These are phyloP conservation scores for Entomobrya proxima DNA, from an alignment of 2,888 invertebrate genomes.

Conservation along the genomic window DNA sequence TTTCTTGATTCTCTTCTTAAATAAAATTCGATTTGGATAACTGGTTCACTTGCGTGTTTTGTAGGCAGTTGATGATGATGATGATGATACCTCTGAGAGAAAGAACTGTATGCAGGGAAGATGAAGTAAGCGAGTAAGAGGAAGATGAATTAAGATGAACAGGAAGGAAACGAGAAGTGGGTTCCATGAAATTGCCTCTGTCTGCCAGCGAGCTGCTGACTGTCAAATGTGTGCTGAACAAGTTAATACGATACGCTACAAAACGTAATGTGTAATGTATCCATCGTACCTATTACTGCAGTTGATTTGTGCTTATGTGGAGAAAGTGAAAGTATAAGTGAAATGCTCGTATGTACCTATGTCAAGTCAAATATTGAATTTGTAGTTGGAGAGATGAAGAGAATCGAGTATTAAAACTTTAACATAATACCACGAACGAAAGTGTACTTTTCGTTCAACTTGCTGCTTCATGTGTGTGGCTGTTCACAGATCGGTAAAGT, in stretches of 20 bases:
- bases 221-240: not conserved
- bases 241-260: not conserved
- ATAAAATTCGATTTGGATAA: slow-evolving; percentile 25
- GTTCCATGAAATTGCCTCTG: slow-evolving; percentile 3
- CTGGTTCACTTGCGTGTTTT: not conserved
- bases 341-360: not conserved
- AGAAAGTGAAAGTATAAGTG: not conserved
- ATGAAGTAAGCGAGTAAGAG: not conserved
- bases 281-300: not conserved
- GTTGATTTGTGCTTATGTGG: not conserved
- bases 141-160: slow-evolving; percentile 29
- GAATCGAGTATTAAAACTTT: not conserved
- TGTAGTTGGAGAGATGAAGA: not conserved
- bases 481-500: too few relatives aligned
- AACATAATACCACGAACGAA: not conserved
- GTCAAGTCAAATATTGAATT: not conserved
- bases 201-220: not conserved
- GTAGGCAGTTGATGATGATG: slow-evolving; percentile 6
- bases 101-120: too few relatives aligned
- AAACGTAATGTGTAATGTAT: not conserved
- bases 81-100: not conserved
- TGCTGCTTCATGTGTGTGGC: not conserved
- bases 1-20: not conserved
- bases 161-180: slow-evolving; percentile 8
- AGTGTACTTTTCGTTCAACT: not conserved